Base-by-base conservation (phyloP, 2,113 vertebrate species). In the Scomber scombrus region DNA sequence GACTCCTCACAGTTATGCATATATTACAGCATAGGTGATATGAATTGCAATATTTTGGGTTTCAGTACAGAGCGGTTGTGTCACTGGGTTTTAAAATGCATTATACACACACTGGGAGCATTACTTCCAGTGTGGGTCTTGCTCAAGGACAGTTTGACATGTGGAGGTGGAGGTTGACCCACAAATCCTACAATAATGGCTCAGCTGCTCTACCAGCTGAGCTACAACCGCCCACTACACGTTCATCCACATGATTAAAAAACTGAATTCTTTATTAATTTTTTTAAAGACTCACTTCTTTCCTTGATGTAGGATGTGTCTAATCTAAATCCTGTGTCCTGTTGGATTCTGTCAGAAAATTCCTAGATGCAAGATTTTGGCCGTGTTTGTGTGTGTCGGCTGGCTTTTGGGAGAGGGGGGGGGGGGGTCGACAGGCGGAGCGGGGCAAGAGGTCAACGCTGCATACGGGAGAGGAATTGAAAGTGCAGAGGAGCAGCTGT, bases 401-500 rank as follows among this genome's bases (percentile, higher is more conserved):
- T 63, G 54, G 58, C 65, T 74, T 68, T 45, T 4, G 31, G 31
- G 7, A 26, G n/a, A 26, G 34, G 34, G 34, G 34, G 34, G 50
- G 76, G 47, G 63, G 78, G 34, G 71, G 69, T 72, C 1, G 31
- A 52, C 49, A 50, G 78, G 78, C 60, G 26, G 29, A 5, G 45
- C 6, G 3, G 45, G 66, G n/a, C 85, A 31, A 71, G 60, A 84
- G 88, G 85, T 91, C 74, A 63, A 13, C 0, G 40, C 61, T 9
- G 68, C 61, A 58, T 19, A 66, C n/a, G 58, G 64, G 71, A 19
- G 67, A 67, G 62, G 72, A 85, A 77, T 84, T 86, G 85, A 75
- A 77, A 71, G 71, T 75, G 88, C 71, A 56, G 73, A 75, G 80
- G 73, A 91, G 46, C 75, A 72, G 86, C 86, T 88, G 89, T 93